These are phyloP conservation scores for Thymelicus sylvestris DNA, from an alignment of 2,888 invertebrate genomes.

Conservation along the genomic window DNA sequence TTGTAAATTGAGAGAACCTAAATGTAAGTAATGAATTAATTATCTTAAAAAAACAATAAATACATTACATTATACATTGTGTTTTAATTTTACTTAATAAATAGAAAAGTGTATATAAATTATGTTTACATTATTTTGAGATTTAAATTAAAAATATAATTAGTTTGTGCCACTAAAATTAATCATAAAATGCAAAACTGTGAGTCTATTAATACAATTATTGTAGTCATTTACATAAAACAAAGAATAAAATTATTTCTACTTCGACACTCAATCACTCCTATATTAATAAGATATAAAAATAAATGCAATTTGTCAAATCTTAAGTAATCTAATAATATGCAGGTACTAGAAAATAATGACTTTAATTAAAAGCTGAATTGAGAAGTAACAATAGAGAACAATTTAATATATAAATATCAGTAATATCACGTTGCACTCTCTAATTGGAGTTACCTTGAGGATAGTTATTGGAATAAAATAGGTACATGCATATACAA, in stretches of 20 bases:
- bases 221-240: neutral
- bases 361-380: neutral
- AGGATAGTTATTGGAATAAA: slow-evolving; percentile 16
- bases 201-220: neutral
- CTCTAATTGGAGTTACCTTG: slow-evolving; percentile 19
- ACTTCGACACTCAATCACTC: neutral
- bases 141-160: too few relatives aligned
- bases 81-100: slow-evolving; percentile 4
- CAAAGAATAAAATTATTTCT: too few relatives aligned
- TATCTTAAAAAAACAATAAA: slow-evolving; percentile 1
- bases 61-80: neutral
- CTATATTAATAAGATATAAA: neutral
- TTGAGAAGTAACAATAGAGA: neutral
- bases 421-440: neutral
- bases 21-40: slow-evolving; percentile 2
- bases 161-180: neutral
- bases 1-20: slow-evolving; percentile 2
- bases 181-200: neutral
- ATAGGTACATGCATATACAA: slow-evolving; percentile 18
- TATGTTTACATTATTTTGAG: too few relatives aligned
- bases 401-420: neutral
- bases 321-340: slow-evolving; percentile 16
- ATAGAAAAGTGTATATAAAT: neutral
- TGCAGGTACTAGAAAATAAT: slow-evolving; percentile 15
- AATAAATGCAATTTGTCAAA: slow-evolving; percentile 15